These are phyloP conservation scores for Fukomys damarensis DNA, from an alignment of 2,113 vertebrate species.

Conservation along the genomic window DNA sequence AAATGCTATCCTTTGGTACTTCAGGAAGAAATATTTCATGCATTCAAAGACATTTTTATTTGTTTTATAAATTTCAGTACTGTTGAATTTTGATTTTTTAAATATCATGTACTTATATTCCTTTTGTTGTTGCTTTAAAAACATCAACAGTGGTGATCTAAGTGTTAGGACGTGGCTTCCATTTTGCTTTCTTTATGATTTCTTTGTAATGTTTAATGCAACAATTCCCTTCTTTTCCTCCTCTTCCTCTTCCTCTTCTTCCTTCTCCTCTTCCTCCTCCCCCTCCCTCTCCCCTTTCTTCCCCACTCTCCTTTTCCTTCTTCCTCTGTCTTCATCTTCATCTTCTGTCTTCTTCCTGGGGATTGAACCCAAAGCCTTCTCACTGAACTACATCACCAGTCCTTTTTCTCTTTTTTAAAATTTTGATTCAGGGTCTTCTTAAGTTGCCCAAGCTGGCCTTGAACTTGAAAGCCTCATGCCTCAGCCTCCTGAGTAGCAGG, in stretches of 20 bases:
- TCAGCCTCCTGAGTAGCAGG: neutral
- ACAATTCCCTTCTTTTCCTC: neutral
- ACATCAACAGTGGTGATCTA: neutral
- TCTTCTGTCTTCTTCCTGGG: neutral
- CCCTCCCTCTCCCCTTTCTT: neutral
- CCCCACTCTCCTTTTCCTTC: no score
- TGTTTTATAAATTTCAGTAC: neutral
- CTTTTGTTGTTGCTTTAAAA: neutral
- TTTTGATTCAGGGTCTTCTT: neutral
- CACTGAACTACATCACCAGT: neutral
- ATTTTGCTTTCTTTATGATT: neutral
- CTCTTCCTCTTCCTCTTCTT: neutral
- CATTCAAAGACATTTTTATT: neutral
- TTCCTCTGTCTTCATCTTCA: no score
- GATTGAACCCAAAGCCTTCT: neutral
- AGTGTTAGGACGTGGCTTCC: neutral
- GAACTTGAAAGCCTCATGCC: neutral
- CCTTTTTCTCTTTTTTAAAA: neutral
- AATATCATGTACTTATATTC: neutral
- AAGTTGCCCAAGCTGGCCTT: neutral
- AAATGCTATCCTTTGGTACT: neutral
- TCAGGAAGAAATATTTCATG: neutral
- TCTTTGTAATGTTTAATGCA: neutral
- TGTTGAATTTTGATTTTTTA: neutral
- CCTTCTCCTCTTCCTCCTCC: rapidly evolving